Base-by-base conservation (phyloP, 2,113 vertebrate species). In the Lethenteron reissneri region DNA sequence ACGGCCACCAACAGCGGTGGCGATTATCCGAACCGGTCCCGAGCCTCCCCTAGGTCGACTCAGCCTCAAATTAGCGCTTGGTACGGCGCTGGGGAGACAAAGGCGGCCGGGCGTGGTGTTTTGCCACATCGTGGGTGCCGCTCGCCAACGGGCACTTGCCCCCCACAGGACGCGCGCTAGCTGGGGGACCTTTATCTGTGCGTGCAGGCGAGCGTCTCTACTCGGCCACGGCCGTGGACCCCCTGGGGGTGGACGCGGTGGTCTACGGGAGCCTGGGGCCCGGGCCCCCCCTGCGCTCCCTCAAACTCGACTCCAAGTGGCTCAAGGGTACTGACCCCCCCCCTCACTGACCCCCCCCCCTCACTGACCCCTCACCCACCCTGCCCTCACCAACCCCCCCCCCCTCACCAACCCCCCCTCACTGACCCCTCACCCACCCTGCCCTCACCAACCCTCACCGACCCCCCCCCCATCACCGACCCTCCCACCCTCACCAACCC, bases 221-320 rank as follows among this genome's bases (percentile, higher is more conserved):
- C 78, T 94, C 90, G 0, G 88, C 88, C 75, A 95, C 89, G 0
- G 85, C 89, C 74, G 89, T 88, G 0, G 90, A 95, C 72, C 92
- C 92, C 82, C 79, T 91, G 78, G 89, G 88, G 2, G 92, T 88
- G 2, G 90, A 95, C 1, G 83, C 89, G 0, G 86, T 92, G 3
- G 88, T 95, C 72, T 95, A 95, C 75, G 80, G 90, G 71, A 95
- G 90, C 75, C 80, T 90, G n/a, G 8, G 90, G 41, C 73, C n/a
- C 64, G n/a, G n/a, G 64, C n/a, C 82, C 87, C 0, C 94, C 72
- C 82, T 94, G 56, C 84, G 90, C 56, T 91, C 86, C 0, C 83
- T 92, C 76, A 90, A 91, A 78, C 91, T 92, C 3, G 90, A 92
- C 82, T 95, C 90, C 76, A 92, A 92, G 72, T 91, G 88, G 90